phyloP scores from a whole-genome alignment of 2,888 invertebrate genomes.

The Drosophila borealis region DNA sequence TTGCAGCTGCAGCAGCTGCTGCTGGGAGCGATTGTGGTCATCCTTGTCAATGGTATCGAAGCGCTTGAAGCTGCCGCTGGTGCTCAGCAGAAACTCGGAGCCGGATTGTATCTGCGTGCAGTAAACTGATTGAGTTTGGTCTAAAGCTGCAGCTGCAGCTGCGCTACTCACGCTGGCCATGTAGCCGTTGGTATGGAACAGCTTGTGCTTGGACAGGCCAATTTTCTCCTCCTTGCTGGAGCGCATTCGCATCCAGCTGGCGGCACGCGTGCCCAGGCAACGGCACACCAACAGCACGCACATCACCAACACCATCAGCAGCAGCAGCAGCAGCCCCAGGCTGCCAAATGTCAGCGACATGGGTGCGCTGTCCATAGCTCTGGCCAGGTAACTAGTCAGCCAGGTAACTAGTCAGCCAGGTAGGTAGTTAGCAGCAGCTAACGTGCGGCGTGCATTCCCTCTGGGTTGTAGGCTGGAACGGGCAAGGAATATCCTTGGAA shows the following conservation, averaged over 20 bases:
- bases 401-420: background rate
- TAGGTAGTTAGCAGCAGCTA: constrained; percentile 10
- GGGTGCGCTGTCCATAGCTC: constrained; percentile 76
- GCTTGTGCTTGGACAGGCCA: constrained; percentile 84
- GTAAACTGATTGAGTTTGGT: too few species aligned
- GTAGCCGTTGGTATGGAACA: constrained; percentile 89
- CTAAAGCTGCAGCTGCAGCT: background rate
- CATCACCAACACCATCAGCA: constrained; percentile 78
- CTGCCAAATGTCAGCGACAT: constrained; percentile 74
- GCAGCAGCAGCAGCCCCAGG: constrained; percentile 79
- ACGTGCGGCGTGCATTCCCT: constrained; percentile 10
- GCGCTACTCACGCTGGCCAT: constrained; percentile 86
- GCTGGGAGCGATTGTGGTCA: constrained; percentile 81
- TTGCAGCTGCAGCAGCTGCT: constrained; percentile 83
- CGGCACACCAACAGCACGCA: constrained; percentile 82
- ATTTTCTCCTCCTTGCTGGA: constrained; percentile 85
- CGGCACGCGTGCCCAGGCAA: constrained; percentile 82
- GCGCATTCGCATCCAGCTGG: constrained; percentile 82
- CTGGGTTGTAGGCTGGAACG: constrained; percentile 1
- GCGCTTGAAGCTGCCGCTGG: constrained; percentile 88
- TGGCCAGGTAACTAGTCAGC: too few species aligned
- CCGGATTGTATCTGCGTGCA: constrained; percentile 87
- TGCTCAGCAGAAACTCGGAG: constrained; percentile 87
- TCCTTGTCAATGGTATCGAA: constrained; percentile 88
- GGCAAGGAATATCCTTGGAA: too few species aligned